phyloP scores from a whole-genome alignment of 2,797 vertebrate genomes.

The Peromyscus nudipes region DNA sequence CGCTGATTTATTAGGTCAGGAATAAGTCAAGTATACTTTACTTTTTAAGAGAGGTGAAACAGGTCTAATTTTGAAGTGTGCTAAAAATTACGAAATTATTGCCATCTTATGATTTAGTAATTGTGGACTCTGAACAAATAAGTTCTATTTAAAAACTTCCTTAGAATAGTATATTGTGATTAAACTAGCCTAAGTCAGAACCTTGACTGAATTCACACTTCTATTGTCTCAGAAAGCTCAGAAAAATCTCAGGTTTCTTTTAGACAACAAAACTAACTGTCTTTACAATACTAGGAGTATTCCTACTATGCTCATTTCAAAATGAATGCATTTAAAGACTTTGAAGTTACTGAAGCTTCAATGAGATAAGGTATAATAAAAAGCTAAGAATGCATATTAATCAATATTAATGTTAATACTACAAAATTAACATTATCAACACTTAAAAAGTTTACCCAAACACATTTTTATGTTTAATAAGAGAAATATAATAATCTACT shows the following conservation, averaged over 20 bases:
- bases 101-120: background rate
- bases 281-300: background rate
- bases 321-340: background rate
- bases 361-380: background rate
- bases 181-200: background rate
- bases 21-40: background rate
- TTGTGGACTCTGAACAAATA: background rate
- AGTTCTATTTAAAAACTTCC: background rate
- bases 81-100: background rate
- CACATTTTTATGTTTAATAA: background rate
- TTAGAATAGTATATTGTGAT: background rate
- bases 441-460: background rate
- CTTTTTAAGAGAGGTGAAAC: background rate
- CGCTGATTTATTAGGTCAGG: constrained; percentile 40
- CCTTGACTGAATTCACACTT: background rate
- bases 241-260: background rate
- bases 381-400: background rate
- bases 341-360: background rate
- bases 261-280: background rate
- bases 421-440: background rate
- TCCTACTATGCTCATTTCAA: background rate
- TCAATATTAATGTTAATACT: background rate
- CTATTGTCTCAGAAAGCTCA: background rate
- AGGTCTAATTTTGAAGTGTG: background rate
- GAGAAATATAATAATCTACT: background rate